Evolutionary conservation across 2,797 vertebrate genomes (phyloP), one percentile per base, ranked within the genome.

Genomic region (Xyrichtys novacula): DNA sequence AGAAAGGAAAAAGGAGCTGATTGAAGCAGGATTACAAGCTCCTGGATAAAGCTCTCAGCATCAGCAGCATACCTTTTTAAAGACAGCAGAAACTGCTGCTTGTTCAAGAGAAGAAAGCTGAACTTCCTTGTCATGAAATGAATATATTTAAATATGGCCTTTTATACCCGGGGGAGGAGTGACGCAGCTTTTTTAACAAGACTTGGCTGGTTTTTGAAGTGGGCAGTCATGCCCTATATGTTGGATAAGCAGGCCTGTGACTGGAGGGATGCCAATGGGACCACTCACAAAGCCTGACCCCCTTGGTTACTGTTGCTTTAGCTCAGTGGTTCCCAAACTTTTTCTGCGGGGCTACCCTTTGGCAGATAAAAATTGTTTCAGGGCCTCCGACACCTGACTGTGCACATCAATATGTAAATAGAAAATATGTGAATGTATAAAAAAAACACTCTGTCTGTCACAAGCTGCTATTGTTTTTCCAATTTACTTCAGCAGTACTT

Each of bases 11-110:
- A 91, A 91, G 83, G 78, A 89, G 92, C 91, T 92, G 93, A 93
- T 95, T 91, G 90, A 92, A 91, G 93, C 91, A 90, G 91, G 92
- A 94, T 94, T 94, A 93, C 88, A 87, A 88, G 90, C 82, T 90
- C 78, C 83, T 83, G 88, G 88, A 92, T 90, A 90, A 91, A 92
- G 88, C 90, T 85, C 80, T 89, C 80, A 80, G 88, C 93, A 91
- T 89, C 89, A 89, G 91, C 87, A 88, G 81, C 82, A 81, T 88
- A 85, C 76, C 82, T 78, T 88, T 25, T 73, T 29, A 69, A 81
- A 74, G 50, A 65, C 46, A 74, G 61, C 46, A 57, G 28, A 73
- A 83, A 81, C 36, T 69, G 74, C 77, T 86, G 87, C 77, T 71
- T 74, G 80, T 84, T 81, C 81, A 77, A 65, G 68, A 83, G 59